A percentile compares a stretch with the other conserved stretches of the same genome.
phyloP scores from a whole-genome alignment of 2,888 invertebrate species.

The Lochmaea crataegi region DNA sequence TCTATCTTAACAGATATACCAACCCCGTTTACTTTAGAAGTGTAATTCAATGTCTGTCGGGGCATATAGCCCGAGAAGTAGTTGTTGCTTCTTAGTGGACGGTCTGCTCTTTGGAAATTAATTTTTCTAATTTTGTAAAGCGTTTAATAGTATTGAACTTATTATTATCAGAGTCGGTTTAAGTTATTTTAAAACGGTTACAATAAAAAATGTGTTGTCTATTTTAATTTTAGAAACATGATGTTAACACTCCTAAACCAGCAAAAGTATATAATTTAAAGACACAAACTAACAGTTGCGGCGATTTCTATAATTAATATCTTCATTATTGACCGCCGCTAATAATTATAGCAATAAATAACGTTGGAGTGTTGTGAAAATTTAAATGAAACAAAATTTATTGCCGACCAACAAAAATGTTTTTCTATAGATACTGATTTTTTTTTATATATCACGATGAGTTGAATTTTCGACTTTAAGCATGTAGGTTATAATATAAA shows the following conservation, averaged over 20 bases:
- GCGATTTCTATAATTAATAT: not conserved
- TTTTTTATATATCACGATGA: not conserved
- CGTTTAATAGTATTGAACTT: no score
- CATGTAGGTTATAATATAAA: not conserved
- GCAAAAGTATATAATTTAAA: constrained; percentile 1
- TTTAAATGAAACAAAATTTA: not conserved
- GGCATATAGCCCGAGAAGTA: no score
- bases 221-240: not conserved
- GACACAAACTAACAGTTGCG: constrained; percentile 2
- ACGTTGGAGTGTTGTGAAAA: not conserved
- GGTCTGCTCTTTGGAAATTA: no score
- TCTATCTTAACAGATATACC: no score
- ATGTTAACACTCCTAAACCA: not conserved
- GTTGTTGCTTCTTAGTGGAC: no score
- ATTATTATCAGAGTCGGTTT: no score
- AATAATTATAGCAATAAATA: constrained; percentile 1
- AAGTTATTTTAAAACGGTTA: not conserved
- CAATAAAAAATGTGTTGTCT: not conserved
- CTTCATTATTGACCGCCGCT: not conserved
- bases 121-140: no score
- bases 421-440: not conserved
- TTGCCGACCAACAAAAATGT: not conserved
- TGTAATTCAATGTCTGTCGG: no score
- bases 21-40: no score
- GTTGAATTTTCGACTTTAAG: not conserved